Conservation (phyloP, 2,797 vertebrate genomes). For the Halcyon badia region DNA sequence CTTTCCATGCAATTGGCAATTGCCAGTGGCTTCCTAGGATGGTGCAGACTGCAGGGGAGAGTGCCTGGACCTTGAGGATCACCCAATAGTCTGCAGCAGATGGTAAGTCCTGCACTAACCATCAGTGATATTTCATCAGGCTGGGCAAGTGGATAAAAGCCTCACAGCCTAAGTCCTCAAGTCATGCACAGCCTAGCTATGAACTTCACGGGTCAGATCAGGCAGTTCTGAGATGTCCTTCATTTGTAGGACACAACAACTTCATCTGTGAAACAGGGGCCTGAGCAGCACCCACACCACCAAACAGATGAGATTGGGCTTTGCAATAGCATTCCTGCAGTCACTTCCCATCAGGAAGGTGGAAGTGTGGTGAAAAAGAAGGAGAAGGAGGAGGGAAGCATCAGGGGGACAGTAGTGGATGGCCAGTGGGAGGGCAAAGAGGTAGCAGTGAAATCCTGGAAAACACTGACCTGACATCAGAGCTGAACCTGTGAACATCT, state of each 20-base stretch:
- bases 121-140: background rate
- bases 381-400: background rate
- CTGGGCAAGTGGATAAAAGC: background rate
- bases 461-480: background rate
- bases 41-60: background rate
- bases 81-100: background rate
- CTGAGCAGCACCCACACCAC: background rate
- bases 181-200: background rate
- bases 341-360: background rate
- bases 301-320: fast-evolving
- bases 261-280: background rate
- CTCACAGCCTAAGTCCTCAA: background rate
- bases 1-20: background rate
- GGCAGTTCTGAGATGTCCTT: fast-evolving
- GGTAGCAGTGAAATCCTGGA: background rate
- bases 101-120: background rate
- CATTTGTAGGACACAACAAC: background rate
- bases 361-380: background rate
- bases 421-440: background rate
- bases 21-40: background rate
- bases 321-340: background rate
- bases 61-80: background rate
- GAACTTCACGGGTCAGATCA: background rate
- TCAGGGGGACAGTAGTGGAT: too few species aligned
- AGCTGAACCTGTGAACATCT: background rate